Conservation (phyloP, 1,140 invertebrate genomes). For the Ceratoteleas bidentatus region DNA sequence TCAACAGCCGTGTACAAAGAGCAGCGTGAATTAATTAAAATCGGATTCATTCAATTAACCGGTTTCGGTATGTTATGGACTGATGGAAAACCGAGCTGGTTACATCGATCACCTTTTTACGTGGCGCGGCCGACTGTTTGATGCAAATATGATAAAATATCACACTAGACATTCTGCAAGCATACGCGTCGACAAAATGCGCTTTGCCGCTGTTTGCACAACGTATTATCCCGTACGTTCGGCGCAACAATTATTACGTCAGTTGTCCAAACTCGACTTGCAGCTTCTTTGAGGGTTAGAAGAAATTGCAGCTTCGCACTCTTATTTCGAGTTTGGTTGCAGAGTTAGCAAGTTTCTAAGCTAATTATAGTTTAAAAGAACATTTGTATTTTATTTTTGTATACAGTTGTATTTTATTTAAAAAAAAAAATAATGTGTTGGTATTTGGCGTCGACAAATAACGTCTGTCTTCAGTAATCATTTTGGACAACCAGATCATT, state of each 20-base stretch:
- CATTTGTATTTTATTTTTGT: no score
- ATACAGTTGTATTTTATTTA: no score
- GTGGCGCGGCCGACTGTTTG: not conserved
- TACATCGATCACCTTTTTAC: constrained; percentile 21
- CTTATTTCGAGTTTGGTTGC: no score
- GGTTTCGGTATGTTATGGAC: constrained; percentile 9
- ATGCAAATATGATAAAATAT: constrained; percentile 36
- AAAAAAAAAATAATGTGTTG: no score
- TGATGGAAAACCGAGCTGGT: not conserved
- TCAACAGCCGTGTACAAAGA: not conserved
- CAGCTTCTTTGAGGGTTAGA: no score
- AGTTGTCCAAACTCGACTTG: constrained; percentile 24
- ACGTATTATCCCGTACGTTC: constrained; percentile 11
- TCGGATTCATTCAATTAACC: constrained; percentile 3
- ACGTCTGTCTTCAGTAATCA: no score
- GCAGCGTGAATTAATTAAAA: not conserved
- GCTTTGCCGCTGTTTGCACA: constrained; percentile 17
- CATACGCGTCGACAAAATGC: constrained; percentile 34
- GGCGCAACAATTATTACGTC: constrained; percentile 24
- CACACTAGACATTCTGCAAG: constrained; percentile 27
- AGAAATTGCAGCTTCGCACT: no score
- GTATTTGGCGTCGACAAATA: no score
- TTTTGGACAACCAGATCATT: no score
- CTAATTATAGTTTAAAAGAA: no score
- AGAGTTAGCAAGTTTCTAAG: no score